Conservation (phyloP, 2,888 invertebrate species). For the Agelastica alni region DNA sequence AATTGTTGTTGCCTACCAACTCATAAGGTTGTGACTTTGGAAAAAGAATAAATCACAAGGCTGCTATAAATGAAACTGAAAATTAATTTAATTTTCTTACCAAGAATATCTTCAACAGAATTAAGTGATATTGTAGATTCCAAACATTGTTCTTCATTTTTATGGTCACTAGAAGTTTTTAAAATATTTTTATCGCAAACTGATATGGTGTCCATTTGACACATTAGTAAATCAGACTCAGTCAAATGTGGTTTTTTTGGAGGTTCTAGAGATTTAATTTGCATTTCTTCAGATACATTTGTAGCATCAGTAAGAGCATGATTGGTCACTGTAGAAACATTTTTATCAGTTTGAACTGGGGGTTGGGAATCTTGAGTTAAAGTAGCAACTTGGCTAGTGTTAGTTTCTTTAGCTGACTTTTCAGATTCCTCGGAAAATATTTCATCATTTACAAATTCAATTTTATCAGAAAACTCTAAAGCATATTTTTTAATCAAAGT, state of each 20-base stretch:
- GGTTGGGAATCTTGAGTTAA: conserved; percentile 23
- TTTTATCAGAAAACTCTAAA: conserved; percentile 6
- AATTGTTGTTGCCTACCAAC: too few relatives aligned
- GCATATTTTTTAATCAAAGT: background rate
- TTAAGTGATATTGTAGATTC: background rate
- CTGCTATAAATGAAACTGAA: too few relatives aligned
- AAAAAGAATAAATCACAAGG: too few relatives aligned
- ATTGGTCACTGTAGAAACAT: conserved; percentile 7
- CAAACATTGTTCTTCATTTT: conserved; percentile 1
- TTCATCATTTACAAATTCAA: conserved; percentile 31
- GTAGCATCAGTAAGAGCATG: conserved; percentile 15
- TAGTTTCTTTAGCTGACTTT: background rate
- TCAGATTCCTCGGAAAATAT: too few relatives aligned
- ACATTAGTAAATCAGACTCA: conserved; percentile 44
- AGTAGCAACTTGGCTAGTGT: conserved; percentile 29
- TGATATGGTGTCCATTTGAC: conserved; percentile 45
- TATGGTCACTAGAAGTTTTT: background rate
- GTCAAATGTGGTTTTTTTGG: conserved; percentile 40
- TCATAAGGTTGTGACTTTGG: too few relatives aligned
- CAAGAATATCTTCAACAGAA: conserved; percentile 21
- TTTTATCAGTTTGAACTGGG: conserved; percentile 23
- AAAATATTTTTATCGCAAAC: conserved; percentile 24
- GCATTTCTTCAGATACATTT: background rate
- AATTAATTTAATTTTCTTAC: too few relatives aligned
- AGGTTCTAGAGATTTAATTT: conserved; percentile 26